These are phyloP conservation scores for Thaleichthys pacificus DNA, from an alignment of 2,797 vertebrate species.

Conservation along the genomic window DNA sequence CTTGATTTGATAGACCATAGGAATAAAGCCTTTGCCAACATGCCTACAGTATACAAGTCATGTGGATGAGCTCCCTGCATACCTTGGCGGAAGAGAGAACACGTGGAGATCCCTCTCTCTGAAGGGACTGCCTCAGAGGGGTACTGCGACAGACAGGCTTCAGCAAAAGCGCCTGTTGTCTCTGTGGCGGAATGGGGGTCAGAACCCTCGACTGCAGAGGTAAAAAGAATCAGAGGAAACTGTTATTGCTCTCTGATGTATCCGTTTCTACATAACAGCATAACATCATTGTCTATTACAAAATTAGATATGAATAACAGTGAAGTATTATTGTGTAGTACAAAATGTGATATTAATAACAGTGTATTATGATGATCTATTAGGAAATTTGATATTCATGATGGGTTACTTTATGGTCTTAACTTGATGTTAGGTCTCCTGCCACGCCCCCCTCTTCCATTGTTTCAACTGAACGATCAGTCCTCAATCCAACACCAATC, in stretches of 20 bases:
- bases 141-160: slow-evolving; percentile 51
- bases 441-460: slow-evolving; percentile 21
- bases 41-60: slow-evolving; percentile 59
- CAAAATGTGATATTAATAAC: too few relatives aligned
- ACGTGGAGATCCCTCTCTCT: slow-evolving; percentile 66
- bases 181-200: slow-evolving; percentile 44
- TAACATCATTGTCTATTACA: too few relatives aligned
- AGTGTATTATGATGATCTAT: too few relatives aligned
- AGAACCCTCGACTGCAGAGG: slow-evolving; percentile 52
- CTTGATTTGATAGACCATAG: background rate
- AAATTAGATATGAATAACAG: too few relatives aligned
- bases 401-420: background rate
- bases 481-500: background rate
- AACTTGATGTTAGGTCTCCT: slow-evolving; percentile 29
- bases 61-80: slow-evolving; percentile 65
- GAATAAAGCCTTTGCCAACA: background rate
- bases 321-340: too few relatives aligned
- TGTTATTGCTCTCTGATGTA: slow-evolving; percentile 3
- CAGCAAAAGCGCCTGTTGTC: slow-evolving; percentile 55
- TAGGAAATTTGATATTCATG: too few relatives aligned
- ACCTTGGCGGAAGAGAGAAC: slow-evolving; percentile 68
- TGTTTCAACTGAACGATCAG: background rate
- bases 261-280: background rate
- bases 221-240: slow-evolving; percentile 9
- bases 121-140: slow-evolving; percentile 57